phyloP scores from a whole-genome alignment of 1,140 invertebrate species.

The Magallana angulata region DNA sequence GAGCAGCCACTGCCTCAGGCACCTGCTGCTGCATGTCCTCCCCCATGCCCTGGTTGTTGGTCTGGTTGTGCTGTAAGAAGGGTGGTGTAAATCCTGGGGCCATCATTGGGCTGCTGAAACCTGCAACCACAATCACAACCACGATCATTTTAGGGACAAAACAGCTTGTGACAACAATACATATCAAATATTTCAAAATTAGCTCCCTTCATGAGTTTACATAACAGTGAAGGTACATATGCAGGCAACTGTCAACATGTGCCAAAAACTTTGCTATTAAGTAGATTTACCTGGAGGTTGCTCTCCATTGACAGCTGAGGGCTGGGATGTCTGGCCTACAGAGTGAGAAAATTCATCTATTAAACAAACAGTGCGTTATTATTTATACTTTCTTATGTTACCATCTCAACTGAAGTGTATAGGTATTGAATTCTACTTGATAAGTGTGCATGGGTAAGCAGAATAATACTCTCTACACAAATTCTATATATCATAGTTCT shows the following conservation, averaged over 20 bases:
- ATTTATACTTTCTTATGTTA: no score
- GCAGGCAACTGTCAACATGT: neutral
- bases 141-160: neutral
- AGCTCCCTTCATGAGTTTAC: no score
- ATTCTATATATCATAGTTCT: no score
- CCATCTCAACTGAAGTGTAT: no score
- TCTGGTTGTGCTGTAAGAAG: slow-evolving; percentile 45
- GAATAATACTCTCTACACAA: no score
- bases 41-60: slow-evolving; percentile 10
- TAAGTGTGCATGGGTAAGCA: no score
- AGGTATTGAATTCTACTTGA: no score
- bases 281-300: slow-evolving; percentile 1
- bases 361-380: no score
- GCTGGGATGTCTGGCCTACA: neutral
- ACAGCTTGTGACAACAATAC: neutral
- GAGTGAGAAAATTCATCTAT: no score
- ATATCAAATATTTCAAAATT: no score
- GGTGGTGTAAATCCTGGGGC: slow-evolving; percentile 49
- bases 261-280: neutral
- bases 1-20: slow-evolving; percentile 55
- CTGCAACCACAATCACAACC: neutral
- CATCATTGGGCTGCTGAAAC: slow-evolving; percentile 8
- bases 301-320: slow-evolving; percentile 4
- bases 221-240: no score
- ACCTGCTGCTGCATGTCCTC: slow-evolving; percentile 47